Evolutionary conservation across 1,140 invertebrate genomes (phyloP).

Genomic region (Eulimnadia texana): DNA sequence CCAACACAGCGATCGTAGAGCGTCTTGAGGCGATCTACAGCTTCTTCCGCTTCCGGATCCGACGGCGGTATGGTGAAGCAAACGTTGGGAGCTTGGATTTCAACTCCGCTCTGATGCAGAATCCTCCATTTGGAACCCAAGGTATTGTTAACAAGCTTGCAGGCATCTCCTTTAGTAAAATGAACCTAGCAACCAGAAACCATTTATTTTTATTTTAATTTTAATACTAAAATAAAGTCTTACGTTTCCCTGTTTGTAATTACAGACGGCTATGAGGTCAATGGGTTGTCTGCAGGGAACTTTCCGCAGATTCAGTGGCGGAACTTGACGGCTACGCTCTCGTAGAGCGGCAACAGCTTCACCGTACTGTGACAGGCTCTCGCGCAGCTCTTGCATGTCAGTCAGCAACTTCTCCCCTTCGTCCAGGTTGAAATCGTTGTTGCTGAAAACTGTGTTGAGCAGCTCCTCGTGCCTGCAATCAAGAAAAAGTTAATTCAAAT

Average conservation of each 20-base stretch:
- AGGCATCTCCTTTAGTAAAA: conserved; percentile 78
- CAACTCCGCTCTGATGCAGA: conserved; percentile 57
- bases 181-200: conserved; percentile 45
- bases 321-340: conserved; percentile 61
- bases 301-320: conserved; percentile 78
- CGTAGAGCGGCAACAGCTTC: conserved; percentile 60
- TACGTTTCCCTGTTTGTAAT: conserved; percentile 74
- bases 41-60: conserved; percentile 71
- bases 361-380: conserved; percentile 77
- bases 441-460: conserved; percentile 79
- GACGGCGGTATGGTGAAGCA: conserved; percentile 88
- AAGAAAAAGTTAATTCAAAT: conserved; percentile 20
- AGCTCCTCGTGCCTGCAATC: conserved; percentile 62
- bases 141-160: conserved; percentile 80
- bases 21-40: conserved; percentile 59
- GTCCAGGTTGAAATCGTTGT: conserved; percentile 83
- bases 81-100: conserved; percentile 76
- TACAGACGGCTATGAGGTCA: conserved; percentile 75
- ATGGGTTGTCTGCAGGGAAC: conserved; percentile 68
- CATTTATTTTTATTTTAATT: conserved; percentile 7
- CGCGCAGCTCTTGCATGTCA: conserved; percentile 83
- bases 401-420: conserved; percentile 80
- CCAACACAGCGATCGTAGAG: conserved; percentile 76
- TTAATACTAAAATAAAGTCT: conserved; percentile 24
- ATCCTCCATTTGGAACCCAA: conserved; percentile 85